phyloP scores from a whole-genome alignment of 1,140 invertebrate species.

The Chlorops oryzae region DNA sequence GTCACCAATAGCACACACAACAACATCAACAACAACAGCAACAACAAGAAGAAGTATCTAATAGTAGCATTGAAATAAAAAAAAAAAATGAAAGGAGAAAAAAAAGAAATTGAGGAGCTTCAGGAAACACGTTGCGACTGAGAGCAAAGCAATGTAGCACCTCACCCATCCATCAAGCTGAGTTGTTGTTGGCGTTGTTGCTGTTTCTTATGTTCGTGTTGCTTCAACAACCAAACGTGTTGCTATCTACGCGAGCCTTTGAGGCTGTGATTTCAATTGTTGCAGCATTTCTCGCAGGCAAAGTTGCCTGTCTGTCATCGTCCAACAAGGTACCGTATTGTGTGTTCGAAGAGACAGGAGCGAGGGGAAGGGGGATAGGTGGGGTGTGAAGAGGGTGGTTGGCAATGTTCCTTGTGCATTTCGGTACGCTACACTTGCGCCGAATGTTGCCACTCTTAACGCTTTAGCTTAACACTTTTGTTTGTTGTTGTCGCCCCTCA shows the following conservation, averaged over 20 bases:
- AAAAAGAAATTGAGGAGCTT: neutral
- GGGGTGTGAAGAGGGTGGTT: neutral
- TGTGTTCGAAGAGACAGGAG: too few relatives aligned
- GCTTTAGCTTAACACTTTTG: slow-evolving; percentile 17
- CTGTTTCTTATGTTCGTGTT: neutral
- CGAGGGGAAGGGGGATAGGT: neutral
- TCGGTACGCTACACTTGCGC: neutral
- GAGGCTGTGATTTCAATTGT: slow-evolving; percentile 7
- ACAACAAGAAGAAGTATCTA: neutral
- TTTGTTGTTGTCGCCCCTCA: neutral
- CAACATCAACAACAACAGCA: slow-evolving; percentile 3
- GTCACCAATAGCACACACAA: slow-evolving; percentile 4
- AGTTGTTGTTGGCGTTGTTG: slow-evolving; percentile 7
- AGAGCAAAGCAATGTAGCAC: neutral
- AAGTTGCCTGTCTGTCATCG: too few relatives aligned
- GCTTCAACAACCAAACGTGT: neutral
- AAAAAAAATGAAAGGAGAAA: neutral
- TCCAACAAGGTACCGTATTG: too few relatives aligned
- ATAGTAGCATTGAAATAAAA: slow-evolving; percentile 1
- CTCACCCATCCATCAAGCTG: neutral
- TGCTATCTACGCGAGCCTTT: neutral
- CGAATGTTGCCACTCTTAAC: neutral
- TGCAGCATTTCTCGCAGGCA: neutral
- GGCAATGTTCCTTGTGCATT: neutral
- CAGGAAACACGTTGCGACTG: neutral